These are phyloP conservation scores for Cichlasoma orientale DNA, from an alignment of 2,797 vertebrate genomes.

Conservation along the genomic window DNA sequence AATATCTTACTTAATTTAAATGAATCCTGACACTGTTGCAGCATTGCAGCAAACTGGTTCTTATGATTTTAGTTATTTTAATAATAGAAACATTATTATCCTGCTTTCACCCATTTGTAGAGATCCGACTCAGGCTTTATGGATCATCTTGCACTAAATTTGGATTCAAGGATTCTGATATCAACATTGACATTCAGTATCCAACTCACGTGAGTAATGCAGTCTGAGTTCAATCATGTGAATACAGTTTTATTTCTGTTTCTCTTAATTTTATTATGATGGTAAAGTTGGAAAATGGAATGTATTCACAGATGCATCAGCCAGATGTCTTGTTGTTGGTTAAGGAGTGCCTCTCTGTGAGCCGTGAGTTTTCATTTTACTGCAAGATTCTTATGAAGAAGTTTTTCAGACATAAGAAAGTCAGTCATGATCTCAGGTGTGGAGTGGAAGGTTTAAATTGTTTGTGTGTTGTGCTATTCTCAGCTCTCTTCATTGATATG, in stretches of 20 bases:
- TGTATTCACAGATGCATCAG: constrained; percentile 91
- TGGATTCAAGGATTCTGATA: constrained; percentile 94
- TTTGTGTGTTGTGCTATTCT: constrained; percentile 13
- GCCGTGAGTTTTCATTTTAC: constrained; percentile 82
- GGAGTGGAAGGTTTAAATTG: neutral
- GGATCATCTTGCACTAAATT: constrained; percentile 92
- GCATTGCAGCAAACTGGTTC: neutral
- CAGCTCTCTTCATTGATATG: constrained; percentile 88
- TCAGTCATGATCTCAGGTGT: neutral
- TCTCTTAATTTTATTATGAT: neutral
- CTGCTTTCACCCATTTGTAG: constrained; percentile 70
- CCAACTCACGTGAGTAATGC: constrained; percentile 88
- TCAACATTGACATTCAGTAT: constrained; percentile 94
- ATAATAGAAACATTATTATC: neutral
- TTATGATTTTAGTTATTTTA: neutral
- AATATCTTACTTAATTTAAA: neutral
- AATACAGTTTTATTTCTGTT: neutral
- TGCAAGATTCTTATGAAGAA: neutral
- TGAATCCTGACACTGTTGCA: neutral
- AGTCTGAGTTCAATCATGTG: constrained; percentile 25
- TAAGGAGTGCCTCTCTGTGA: constrained; percentile 88
- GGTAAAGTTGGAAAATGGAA: constrained; percentile 33
- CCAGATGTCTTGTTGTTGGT: constrained; percentile 93
- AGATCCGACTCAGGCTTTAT: constrained; percentile 91
- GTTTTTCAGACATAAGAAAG: neutral